These are phyloP conservation scores for Elephas maximus DNA, from an alignment of 2,113 vertebrate genomes.

Conservation along the genomic window DNA sequence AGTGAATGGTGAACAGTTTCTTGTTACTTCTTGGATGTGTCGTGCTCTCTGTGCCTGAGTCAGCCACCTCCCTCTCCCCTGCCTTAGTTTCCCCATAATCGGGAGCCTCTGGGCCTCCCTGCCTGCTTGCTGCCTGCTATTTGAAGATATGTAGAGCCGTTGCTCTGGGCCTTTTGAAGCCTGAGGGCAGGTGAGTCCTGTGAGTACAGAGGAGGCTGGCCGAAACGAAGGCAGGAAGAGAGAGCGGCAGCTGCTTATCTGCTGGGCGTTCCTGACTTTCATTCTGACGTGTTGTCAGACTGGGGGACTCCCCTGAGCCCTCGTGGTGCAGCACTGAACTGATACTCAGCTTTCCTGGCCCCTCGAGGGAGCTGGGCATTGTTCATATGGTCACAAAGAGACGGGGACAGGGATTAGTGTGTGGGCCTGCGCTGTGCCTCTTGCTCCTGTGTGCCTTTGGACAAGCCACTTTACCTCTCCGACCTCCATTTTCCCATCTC, in stretches of 20 bases:
- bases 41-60: rapidly evolving
- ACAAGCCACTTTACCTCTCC: neutral
- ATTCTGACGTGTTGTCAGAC: rapidly evolving
- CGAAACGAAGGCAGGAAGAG: neutral
- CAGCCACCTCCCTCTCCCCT: neutral
- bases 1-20: rapidly evolving
- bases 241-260: rapidly evolving
- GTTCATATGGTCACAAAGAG: rapidly evolving
- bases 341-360: neutral
- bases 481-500: neutral
- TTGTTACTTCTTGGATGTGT: rapidly evolving
- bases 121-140: rapidly evolving
- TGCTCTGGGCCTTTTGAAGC: neutral
- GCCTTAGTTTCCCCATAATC: neutral
- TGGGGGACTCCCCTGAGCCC: neutral
- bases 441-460: neutral
- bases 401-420: rapidly evolving
- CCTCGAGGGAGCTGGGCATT: rapidly evolving
- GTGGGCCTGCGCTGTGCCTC: rapidly evolving
- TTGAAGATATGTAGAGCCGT: neutral
- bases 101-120: neutral
- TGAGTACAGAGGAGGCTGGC: neutral
- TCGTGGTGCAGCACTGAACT: rapidly evolving
- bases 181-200: rapidly evolving
- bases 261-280: rapidly evolving